Evolutionary conservation across 2,888 invertebrate species (phyloP).

Genomic region (Volucella zonaria): DNA sequence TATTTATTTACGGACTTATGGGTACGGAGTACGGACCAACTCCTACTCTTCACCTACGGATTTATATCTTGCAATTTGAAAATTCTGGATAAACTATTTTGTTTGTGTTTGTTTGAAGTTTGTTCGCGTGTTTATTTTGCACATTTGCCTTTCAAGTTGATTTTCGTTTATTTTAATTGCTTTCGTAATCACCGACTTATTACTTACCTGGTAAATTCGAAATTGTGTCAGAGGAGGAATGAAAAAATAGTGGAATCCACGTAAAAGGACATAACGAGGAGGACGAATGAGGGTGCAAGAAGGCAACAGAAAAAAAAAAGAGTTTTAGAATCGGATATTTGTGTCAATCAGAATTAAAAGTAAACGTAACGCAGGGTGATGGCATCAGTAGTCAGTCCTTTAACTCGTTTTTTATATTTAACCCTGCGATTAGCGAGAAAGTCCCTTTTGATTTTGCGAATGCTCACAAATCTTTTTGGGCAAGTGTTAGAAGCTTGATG

Average conservation of each 20-base stretch:
- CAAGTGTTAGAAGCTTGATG: too few relatives aligned
- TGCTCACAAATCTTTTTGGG: too few relatives aligned
- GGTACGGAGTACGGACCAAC: neutral
- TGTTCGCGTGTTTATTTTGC: constrained; percentile 27
- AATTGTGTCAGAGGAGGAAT: constrained; percentile 8
- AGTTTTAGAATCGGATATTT: neutral
- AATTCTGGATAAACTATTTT: constrained; percentile 22
- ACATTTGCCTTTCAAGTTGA: constrained; percentile 38
- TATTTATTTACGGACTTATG: neutral
- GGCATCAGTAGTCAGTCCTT: too few relatives aligned
- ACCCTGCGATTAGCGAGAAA: too few relatives aligned
- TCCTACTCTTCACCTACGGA: too few relatives aligned
- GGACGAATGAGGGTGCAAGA: too few relatives aligned
- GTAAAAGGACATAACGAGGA: neutral
- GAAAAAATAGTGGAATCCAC: neutral
- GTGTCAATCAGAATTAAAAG: neutral
- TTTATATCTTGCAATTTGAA: neutral
- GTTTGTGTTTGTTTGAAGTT: constrained; percentile 31
- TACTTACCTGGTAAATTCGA: neutral
- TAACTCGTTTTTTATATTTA: too few relatives aligned
- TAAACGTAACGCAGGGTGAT: neutral
- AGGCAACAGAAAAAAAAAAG: neutral
- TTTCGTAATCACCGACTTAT: constrained; percentile 36
- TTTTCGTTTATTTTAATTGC: constrained; percentile 60
- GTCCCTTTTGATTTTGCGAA: too few relatives aligned